These are phyloP conservation scores for Tachypleus tridentatus DNA, from an alignment of 1,140 invertebrate species.

Conservation along the genomic window DNA sequence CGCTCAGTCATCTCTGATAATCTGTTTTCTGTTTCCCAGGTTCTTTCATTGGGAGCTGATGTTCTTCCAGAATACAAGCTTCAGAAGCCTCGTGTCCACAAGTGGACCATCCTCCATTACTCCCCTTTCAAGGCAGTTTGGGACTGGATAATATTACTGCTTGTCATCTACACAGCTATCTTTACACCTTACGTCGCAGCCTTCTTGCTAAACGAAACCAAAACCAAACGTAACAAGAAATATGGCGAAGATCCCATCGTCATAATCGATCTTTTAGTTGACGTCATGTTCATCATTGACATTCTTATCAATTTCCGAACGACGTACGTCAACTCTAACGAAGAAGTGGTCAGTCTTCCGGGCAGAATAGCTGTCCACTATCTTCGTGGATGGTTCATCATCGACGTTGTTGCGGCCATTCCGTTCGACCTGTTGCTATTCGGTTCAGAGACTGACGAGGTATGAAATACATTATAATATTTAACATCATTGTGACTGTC, in stretches of 20 bases:
- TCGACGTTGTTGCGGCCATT: slow-evolving; percentile 95
- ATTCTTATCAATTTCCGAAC: slow-evolving; percentile 99
- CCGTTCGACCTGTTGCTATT: slow-evolving; percentile 95
- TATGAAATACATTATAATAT: slow-evolving; percentile 38
- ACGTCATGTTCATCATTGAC: slow-evolving; percentile 98
- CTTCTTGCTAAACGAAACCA: slow-evolving; percentile 83
- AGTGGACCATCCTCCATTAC: slow-evolving; percentile 97
- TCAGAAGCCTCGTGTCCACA: slow-evolving; percentile 51
- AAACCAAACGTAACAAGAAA: slow-evolving; percentile 45
- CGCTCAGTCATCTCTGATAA: too few relatives aligned
- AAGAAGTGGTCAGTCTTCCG: slow-evolving; percentile 95
- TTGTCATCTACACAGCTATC: slow-evolving; percentile 98
- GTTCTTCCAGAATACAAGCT: slow-evolving; percentile 85
- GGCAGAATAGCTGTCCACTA: slow-evolving; percentile 96
- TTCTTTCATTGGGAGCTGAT: slow-evolving; percentile 81
- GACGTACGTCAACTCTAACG: slow-evolving; percentile 95
- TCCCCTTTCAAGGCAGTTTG: slow-evolving; percentile 96
- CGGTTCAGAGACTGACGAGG: slow-evolving; percentile 92
- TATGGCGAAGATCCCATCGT: slow-evolving; percentile 76
- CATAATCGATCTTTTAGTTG: slow-evolving; percentile 85
- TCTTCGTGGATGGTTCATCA: slow-evolving; percentile 96
- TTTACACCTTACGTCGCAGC: slow-evolving; percentile 98
- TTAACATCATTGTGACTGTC: too few relatives aligned
- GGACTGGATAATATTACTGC: slow-evolving; percentile 96
- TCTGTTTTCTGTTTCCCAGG: slow-evolving; percentile 43